Conservation (phyloP, 1,140 invertebrate species). For the Panonychus citri region DNA sequence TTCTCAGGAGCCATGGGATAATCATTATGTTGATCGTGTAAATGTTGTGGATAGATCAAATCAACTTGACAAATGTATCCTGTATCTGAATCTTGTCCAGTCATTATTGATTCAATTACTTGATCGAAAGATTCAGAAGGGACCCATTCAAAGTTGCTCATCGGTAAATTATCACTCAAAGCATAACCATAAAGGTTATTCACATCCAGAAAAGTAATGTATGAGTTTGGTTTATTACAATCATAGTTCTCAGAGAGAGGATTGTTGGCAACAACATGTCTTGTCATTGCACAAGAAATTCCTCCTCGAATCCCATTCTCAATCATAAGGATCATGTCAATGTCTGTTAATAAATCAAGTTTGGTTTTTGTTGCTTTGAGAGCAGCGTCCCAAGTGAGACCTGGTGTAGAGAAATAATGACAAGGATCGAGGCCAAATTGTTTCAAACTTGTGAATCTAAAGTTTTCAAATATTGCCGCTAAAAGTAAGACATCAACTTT, state of each 20-base stretch:
- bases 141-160: neutral
- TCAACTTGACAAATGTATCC: neutral
- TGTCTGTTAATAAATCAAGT: conserved; percentile 15
- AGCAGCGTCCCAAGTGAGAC: conserved; percentile 10
- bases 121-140: neutral
- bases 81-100: neutral
- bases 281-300: neutral
- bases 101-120: neutral
- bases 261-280: neutral
- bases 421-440: conserved; percentile 16
- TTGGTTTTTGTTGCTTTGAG: conserved; percentile 17
- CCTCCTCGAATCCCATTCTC: conserved; percentile 14
- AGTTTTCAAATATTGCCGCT: conserved; percentile 26
- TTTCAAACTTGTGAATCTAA: neutral
- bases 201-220: neutral
- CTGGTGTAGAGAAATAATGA: conserved; percentile 17
- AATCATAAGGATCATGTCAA: conserved; percentile 17
- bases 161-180: neutral
- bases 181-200: neutral
- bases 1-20: neutral
- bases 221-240: neutral
- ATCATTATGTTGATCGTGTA: neutral
- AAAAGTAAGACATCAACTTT: conserved; percentile 22
- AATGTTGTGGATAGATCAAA: neutral
- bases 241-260: neutral